phyloP scores from a whole-genome alignment of 2,797 vertebrate genomes.

The Acanthurus tractus region DNA sequence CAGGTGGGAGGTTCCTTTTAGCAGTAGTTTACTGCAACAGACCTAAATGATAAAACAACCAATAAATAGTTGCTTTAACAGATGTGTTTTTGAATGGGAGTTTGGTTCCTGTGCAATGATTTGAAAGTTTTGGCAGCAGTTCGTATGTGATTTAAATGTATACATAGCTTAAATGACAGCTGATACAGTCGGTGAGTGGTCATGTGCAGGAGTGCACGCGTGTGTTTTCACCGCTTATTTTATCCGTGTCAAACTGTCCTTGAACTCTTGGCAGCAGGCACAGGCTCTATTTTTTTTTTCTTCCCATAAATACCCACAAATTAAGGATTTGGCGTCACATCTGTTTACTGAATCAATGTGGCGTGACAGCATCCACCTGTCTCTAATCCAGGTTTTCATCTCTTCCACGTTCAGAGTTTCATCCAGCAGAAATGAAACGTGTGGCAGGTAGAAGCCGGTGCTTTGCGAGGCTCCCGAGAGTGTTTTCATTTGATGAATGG shows the following conservation, averaged over 20 bases:
- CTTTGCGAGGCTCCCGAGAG: slow-evolving; percentile 22
- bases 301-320: slow-evolving; percentile 53
- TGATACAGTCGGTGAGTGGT: slow-evolving; percentile 3
- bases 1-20: slow-evolving; percentile 14
- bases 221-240: slow-evolving; percentile 18
- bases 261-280: slow-evolving; percentile 50
- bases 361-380: slow-evolving; percentile 67
- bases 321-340: slow-evolving; percentile 75
- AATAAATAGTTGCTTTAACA: background rate
- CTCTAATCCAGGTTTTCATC: slow-evolving; percentile 78
- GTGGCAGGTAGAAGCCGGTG: slow-evolving; percentile 50
- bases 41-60: background rate
- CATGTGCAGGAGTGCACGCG: slow-evolving; percentile 6
- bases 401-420: slow-evolving; percentile 37
- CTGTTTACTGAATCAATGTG: slow-evolving; percentile 55
- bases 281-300: slow-evolving; percentile 1
- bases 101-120: slow-evolving; percentile 2
- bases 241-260: slow-evolving; percentile 35
- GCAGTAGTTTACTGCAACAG: slow-evolving; percentile 13
- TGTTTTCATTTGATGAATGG: slow-evolving; percentile 11
- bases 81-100: background rate
- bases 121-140: background rate
- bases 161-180: background rate
- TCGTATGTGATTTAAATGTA: background rate
- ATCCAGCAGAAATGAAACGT: slow-evolving; percentile 41